Evolutionary conservation across 2,888 invertebrate genomes (phyloP).

Genomic region (Pasiphila rectangulata): DNA sequence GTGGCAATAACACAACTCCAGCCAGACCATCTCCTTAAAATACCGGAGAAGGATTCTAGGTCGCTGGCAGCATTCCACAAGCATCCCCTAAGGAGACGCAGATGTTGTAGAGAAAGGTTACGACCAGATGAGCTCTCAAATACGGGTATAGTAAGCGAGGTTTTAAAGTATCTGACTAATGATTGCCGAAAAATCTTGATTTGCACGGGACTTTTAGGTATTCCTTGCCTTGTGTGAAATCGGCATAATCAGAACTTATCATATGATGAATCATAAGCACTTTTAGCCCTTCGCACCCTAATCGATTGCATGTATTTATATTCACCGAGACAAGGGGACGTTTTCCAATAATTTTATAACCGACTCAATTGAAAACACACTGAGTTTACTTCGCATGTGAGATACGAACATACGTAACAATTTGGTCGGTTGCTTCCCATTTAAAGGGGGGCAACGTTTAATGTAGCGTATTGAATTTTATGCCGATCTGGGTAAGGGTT

Average conservation of each 20-base stretch:
- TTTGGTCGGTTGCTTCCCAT: slow-evolving; percentile 47
- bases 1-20: too few species aligned
- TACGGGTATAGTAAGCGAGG: too few species aligned
- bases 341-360: slow-evolving; percentile 25
- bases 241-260: neutral
- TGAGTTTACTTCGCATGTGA: slow-evolving; percentile 10
- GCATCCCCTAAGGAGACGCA: too few species aligned
- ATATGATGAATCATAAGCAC: slow-evolving; percentile 46
- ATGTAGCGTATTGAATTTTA: slow-evolving; percentile 51
- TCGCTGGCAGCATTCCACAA: too few species aligned
- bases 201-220: too few species aligned
- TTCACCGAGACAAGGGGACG: slow-evolving; percentile 29
- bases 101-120: too few species aligned
- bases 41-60: too few species aligned
- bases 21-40: too few species aligned
- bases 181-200: too few species aligned
- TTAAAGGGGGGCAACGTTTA: slow-evolving; percentile 45
- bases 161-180: too few species aligned
- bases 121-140: too few species aligned
- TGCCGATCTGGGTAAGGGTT: slow-evolving; percentile 28
- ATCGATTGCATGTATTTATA: slow-evolving; percentile 39
- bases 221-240: too few species aligned
- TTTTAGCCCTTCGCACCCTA: slow-evolving; percentile 33
- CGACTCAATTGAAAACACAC: slow-evolving; percentile 36
- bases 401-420: slow-evolving; percentile 35